Evolutionary conservation across 2,113 vertebrate species (phyloP), one percentile per base, ranked within the genome.

Genomic region (Maccullochella peelii): DNA sequence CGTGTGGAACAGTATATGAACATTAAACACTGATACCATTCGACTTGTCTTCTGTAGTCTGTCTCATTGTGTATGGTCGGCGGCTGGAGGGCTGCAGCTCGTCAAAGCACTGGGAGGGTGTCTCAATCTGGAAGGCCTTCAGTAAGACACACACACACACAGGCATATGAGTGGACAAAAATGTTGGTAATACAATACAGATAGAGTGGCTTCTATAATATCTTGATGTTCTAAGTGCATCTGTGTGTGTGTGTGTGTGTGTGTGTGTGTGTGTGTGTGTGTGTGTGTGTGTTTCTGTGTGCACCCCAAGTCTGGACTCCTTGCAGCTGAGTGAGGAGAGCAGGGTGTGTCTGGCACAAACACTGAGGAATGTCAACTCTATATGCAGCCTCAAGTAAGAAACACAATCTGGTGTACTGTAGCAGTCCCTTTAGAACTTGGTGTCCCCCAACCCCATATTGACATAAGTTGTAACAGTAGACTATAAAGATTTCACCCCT

Each of bases 371-470:
- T 10, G 93, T 94, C 93, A 73, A 67, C 1, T 91, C 84, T 12
- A 78, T 97, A 68, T 93, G 72, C 79, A 93, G 87, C 77, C 93
- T 98, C 0, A 62, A 91, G 97, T 98, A 58, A 96, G 96, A 73
- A 63, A 30, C 58, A 49, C 52, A 25, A 12, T 33, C 42, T 50
- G 11, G 5, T 30, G 36, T 12, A 11, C 62, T 67, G 7, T 18
- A n/a, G 63, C 8, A 8, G 3, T 33, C 40, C 54, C 23, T 25
- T 54, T 10, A 33, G 10, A 33, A 49, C 5, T 3, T 4, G 10
- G 23, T 54, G 5, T 15, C 4, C 14, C 14, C 33, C 5, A 18
- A 14, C 5, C 14, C 25, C 44, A 7, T 27, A 12, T 0, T 65
- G 61, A 5, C 11, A 30, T 7, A 40, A 55, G 8, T 54, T 8